phyloP scores from a whole-genome alignment of 1,140 invertebrate genomes.

The Protaetia brevitarsis region DNA sequence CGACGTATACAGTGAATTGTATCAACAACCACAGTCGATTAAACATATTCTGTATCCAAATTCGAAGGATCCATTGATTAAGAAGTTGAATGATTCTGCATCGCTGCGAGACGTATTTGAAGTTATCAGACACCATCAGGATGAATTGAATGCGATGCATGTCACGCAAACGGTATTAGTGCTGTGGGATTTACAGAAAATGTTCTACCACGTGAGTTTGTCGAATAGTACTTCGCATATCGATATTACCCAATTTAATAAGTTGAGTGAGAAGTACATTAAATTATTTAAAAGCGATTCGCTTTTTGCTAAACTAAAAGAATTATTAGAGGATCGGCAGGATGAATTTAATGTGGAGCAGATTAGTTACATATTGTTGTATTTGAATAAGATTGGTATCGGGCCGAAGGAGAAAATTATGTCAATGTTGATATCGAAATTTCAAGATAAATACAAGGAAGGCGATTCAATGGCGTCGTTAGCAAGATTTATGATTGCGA shows the following conservation, averaged over 20 bases:
- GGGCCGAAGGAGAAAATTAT: conserved; percentile 29
- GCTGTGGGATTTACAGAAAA: conserved; percentile 40
- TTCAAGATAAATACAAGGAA: conserved; percentile 29
- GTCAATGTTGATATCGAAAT: conserved; percentile 30
- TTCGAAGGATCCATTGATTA: conserved; percentile 32
- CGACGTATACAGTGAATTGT: not conserved
- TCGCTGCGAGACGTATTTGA: conserved; percentile 40
- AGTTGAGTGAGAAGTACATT: not conserved
- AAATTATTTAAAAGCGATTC: conserved; percentile 30
- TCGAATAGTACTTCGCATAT: not conserved
- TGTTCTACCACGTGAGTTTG: conserved; percentile 31
- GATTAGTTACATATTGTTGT: conserved; percentile 38
- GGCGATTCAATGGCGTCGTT: conserved; percentile 29
- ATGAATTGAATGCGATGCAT: conserved; percentile 32
- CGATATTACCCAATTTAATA: not conserved
- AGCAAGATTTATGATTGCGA: conserved; percentile 32
- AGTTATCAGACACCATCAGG: conserved; percentile 33
- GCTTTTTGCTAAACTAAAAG: conserved; percentile 33
- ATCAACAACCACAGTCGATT: conserved; percentile 14
- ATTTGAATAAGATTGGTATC: conserved; percentile 42
- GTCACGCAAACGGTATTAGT: conserved; percentile 38
- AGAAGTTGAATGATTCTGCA: conserved; percentile 33
- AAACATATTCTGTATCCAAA: conserved; percentile 34
- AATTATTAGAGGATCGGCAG: conserved; percentile 29
- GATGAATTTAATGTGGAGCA: conserved; percentile 32